A percentile compares a stretch with the other conserved stretches of the same genome.
Evolutionary conservation across 2,888 invertebrate genomes (phyloP).

Genomic region (Oxyteleia sp.): DNA sequence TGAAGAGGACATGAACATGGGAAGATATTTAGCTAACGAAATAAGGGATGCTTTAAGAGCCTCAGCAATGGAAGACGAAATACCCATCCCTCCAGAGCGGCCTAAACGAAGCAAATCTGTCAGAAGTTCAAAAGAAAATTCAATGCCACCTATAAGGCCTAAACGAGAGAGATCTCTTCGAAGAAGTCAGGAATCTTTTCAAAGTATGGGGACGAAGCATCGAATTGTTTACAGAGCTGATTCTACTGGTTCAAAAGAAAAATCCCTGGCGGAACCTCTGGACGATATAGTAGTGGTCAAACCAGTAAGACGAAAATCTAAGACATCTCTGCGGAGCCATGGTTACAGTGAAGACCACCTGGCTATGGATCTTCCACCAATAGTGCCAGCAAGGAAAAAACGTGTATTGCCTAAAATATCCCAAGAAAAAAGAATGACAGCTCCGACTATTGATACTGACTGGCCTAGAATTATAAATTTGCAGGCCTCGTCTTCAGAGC

Average conservation of each 20-base stretch:
- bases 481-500: constrained; percentile 63
- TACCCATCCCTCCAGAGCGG: constrained; percentile 80
- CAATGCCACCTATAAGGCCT: constrained; percentile 87
- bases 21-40: constrained; percentile 93
- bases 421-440: constrained; percentile 49
- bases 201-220: constrained; percentile 76
- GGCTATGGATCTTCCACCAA: constrained; percentile 73
- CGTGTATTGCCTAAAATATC: constrained; percentile 66
- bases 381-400: constrained; percentile 80
- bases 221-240: constrained; percentile 83
- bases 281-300: constrained; percentile 86
- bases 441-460: constrained; percentile 49
- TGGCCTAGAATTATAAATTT: constrained; percentile 67
- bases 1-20: constrained; percentile 93
- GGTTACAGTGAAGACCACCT: constrained; percentile 71
- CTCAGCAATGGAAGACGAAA: constrained; percentile 89
- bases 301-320: constrained; percentile 84
- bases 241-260: constrained; percentile 63
- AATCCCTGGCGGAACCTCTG: constrained; percentile 78
- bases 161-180: constrained; percentile 86
- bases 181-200: constrained; percentile 80
- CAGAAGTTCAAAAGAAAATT: constrained; percentile 81
- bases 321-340: constrained; percentile 82
- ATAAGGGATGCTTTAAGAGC: constrained; percentile 93
- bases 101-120: constrained; percentile 81